Conservation (phyloP, 2,113 vertebrate species). For the Atherinomorus stipes region DNA sequence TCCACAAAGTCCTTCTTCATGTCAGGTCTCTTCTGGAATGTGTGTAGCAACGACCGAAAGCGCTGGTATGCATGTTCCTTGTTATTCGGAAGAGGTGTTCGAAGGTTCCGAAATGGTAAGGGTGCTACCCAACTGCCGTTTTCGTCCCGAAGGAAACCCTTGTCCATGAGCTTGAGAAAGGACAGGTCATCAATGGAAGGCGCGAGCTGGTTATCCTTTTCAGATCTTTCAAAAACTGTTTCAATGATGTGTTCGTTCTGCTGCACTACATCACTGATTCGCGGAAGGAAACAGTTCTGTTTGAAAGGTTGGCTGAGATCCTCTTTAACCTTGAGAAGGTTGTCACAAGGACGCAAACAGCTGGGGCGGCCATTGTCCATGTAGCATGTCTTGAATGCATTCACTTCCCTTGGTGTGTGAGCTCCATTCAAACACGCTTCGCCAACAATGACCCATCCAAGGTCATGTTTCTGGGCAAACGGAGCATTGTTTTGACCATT, state of each 20-base stretch:
- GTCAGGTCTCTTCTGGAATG: too few species aligned
- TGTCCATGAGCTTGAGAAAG: not conserved
- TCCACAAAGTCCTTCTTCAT: too few species aligned
- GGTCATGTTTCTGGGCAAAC: not conserved
- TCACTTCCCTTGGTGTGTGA: too few species aligned
- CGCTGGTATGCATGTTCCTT: accelerated
- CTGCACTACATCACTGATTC: accelerated
- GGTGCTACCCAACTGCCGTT: not conserved
- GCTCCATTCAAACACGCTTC: too few species aligned
- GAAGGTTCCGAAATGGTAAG: not conserved
- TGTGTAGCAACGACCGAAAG: accelerated
- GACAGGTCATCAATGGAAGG: too few species aligned
- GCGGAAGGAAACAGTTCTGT: too few species aligned
- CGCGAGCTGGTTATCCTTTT: too few species aligned
- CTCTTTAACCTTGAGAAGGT: accelerated
- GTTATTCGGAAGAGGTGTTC: accelerated
- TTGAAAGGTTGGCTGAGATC: not conserved
- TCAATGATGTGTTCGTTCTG: not conserved
- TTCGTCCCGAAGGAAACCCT: accelerated
- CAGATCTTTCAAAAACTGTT: not conserved
- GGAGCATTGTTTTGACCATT: not conserved
- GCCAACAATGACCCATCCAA: conserved; percentile 17
- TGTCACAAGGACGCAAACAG: accelerated
- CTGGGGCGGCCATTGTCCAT: not conserved
- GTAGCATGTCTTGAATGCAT: too few species aligned